Evolutionary conservation across 2,797 vertebrate genomes (phyloP).

Genomic region (Megalops cyprinoides): DNA sequence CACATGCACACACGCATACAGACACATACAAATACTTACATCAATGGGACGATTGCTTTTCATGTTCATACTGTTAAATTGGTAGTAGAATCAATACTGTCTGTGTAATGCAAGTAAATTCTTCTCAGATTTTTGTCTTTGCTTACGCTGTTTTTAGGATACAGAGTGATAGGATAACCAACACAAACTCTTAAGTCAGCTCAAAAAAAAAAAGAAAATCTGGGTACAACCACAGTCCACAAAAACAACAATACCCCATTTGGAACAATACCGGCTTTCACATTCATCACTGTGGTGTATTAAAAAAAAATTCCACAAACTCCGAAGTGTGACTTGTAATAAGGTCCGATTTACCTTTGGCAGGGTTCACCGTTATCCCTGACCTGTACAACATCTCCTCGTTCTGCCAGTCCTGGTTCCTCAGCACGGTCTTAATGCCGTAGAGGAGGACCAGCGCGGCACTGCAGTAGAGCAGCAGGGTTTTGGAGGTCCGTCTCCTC

Average conservation of each 20-base stretch:
- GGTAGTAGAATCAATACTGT: background rate
- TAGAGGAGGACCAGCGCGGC: slow-evolving; percentile 87
- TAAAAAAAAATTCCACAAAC: too few relatives aligned
- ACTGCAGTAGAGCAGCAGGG: slow-evolving; percentile 82
- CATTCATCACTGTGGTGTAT: too few relatives aligned
- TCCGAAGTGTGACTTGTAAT: too few relatives aligned
- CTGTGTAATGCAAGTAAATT: background rate
- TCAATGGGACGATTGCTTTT: slow-evolving; percentile 1
- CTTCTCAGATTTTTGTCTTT: background rate
- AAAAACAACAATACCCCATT: too few relatives aligned
- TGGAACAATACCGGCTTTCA: too few relatives aligned
- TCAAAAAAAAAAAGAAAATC: background rate
- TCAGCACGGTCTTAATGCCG: slow-evolving; percentile 88
- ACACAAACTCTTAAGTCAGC: background rate
- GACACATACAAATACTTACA: too few relatives aligned
- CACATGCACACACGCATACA: too few relatives aligned
- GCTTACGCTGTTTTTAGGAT: background rate
- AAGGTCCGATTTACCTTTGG: slow-evolving; percentile 84
- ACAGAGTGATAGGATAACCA: background rate
- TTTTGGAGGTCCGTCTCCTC: slow-evolving; percentile 81
- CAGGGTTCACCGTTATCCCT: slow-evolving; percentile 98
- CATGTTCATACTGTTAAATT: background rate
- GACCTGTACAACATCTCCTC: slow-evolving; percentile 99
- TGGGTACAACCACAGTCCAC: background rate
- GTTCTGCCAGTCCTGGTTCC: slow-evolving; percentile 95